Conservation (phyloP, 2,888 invertebrate species). For the Cylloceria caligata region DNA sequence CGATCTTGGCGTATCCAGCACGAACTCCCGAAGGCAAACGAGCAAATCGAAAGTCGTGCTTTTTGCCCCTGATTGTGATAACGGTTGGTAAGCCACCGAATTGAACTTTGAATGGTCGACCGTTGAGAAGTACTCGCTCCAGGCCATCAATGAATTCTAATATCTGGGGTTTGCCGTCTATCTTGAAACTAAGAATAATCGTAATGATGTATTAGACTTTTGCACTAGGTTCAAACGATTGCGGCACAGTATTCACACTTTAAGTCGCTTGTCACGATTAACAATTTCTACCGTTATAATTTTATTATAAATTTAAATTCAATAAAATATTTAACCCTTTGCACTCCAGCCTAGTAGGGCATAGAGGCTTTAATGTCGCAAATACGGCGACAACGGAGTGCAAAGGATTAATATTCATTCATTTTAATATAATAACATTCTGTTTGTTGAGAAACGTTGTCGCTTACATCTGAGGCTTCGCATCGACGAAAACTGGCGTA, state of each 20-base stretch:
- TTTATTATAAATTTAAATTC: too few species aligned
- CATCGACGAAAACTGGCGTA: conserved; percentile 93
- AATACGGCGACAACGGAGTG: too few species aligned
- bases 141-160: conserved; percentile 93
- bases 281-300: too few species aligned
- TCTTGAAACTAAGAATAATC: conserved; percentile 85
- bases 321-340: too few species aligned
- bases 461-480: conserved; percentile 90
- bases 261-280: too few species aligned
- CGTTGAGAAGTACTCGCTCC: conserved; percentile 91
- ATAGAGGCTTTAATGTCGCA: too few species aligned
- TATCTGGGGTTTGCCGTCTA: conserved; percentile 90
- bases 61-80: conserved; percentile 90
- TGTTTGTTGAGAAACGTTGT: conserved; percentile 18
- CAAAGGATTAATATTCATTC: conserved; percentile 13
- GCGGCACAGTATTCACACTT: too few species aligned
- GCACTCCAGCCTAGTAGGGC: too few species aligned
- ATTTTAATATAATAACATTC: not conserved
- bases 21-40: conserved; percentile 90
- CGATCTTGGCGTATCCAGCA: conserved; percentile 90
- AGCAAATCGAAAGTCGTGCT: conserved; percentile 93
- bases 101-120: conserved; percentile 91
- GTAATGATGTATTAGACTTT: not conserved
- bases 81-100: conserved; percentile 94
- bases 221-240: too few species aligned